A percentile compares a stretch with the other conserved stretches of the same genome.
Conservation (phyloP, 1,140 invertebrate genomes). For the Oscheius sp. region DNA sequence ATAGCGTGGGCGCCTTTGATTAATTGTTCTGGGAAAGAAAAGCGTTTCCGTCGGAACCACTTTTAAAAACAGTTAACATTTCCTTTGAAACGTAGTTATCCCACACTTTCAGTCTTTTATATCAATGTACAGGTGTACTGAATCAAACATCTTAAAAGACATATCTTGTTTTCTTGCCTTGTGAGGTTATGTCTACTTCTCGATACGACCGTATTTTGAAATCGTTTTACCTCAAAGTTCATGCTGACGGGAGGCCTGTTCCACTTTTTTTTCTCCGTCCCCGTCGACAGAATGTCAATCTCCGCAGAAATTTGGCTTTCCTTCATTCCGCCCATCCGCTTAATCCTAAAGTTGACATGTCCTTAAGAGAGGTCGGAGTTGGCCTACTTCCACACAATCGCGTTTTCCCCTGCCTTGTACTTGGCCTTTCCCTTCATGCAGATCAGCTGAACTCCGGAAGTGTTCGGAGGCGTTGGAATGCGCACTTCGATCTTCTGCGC, state of each 20-base stretch:
- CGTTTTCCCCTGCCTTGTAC: slow-evolving; percentile 99
- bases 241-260: slow-evolving; percentile 99
- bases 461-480: slow-evolving; percentile 97
- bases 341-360: slow-evolving; percentile 74
- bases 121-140: too few relatives aligned
- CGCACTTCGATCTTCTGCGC: slow-evolving; percentile 97
- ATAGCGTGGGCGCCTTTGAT: too few relatives aligned
- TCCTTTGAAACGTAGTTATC: too few relatives aligned
- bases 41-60: too few relatives aligned
- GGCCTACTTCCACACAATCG: slow-evolving; percentile 82
- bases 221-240: slow-evolving; percentile 87
- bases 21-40: too few relatives aligned
- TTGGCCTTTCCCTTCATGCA: slow-evolving; percentile 99
- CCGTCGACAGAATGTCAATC: slow-evolving; percentile 96
- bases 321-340: slow-evolving; percentile 99
- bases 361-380: not conserved
- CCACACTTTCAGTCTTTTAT: too few relatives aligned
- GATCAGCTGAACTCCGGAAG: slow-evolving; percentile 95
- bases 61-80: too few relatives aligned
- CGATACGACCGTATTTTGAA: too few relatives aligned
- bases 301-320: slow-evolving; percentile 98
- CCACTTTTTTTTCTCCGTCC: slow-evolving; percentile 97
- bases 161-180: too few relatives aligned
- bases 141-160: too few relatives aligned
- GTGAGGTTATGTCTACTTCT: too few relatives aligned